Evolutionary conservation across 2,113 vertebrate species (phyloP).

Genomic region (Nothobranchius kuhntae): DNA sequence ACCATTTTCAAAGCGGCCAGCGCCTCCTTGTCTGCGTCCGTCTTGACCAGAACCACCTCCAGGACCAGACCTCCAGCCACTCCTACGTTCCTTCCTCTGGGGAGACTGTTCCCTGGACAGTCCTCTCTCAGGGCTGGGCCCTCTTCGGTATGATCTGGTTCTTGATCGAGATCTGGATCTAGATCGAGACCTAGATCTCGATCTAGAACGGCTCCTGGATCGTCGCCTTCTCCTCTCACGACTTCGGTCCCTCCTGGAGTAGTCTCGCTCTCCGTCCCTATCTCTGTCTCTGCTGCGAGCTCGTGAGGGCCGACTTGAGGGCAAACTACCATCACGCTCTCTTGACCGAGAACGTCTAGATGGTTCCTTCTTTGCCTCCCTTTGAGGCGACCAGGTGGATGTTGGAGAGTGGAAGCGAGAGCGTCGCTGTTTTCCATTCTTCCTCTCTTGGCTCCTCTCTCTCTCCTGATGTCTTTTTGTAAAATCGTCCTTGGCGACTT

Average conservation of each 20-base stretch:
- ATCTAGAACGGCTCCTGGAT: slow-evolving; percentile 79
- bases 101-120: slow-evolving; percentile 85
- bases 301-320: slow-evolving; percentile 80
- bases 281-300: slow-evolving; percentile 82
- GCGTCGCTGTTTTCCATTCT: slow-evolving; percentile 72
- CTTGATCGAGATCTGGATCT: slow-evolving; percentile 80
- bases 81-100: slow-evolving; percentile 83
- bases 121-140: slow-evolving; percentile 78
- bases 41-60: slow-evolving; percentile 69
- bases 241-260: slow-evolving; percentile 82
- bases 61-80: slow-evolving; percentile 55
- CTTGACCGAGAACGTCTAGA: slow-evolving; percentile 80
- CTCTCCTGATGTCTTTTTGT: slow-evolving; percentile 34
- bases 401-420: slow-evolving; percentile 96
- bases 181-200: slow-evolving; percentile 76
- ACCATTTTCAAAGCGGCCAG: slow-evolving; percentile 71
- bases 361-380: slow-evolving; percentile 74
- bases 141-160: slow-evolving; percentile 82
- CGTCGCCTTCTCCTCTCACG: slow-evolving; percentile 84
- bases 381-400: slow-evolving; percentile 91
- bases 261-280: slow-evolving; percentile 55
- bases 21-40: slow-evolving; percentile 81
- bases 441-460: slow-evolving; percentile 62
- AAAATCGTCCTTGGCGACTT: slow-evolving; percentile 14
- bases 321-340: slow-evolving; percentile 69